These are phyloP conservation scores for Pimpla rufipes DNA, from an alignment of 2,888 invertebrate species.

Conservation along the genomic window DNA sequence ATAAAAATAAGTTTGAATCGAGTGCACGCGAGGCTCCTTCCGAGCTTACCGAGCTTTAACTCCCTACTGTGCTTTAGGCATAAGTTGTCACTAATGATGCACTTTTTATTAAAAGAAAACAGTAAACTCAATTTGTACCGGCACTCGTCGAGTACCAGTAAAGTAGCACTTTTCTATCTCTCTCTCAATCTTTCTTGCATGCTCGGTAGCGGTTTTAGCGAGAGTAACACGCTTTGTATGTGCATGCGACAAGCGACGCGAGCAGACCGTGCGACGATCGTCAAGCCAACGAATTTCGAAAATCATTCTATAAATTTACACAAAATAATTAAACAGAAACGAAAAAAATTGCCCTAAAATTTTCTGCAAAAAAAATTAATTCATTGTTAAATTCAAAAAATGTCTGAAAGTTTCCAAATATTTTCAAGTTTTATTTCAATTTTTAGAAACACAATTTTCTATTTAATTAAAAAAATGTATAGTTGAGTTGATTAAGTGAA, in stretches of 20 bases:
- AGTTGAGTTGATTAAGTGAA: not conserved
- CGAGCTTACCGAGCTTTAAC: conserved; percentile 59
- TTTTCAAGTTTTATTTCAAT: too few relatives aligned
- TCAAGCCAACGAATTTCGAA: conserved; percentile 55
- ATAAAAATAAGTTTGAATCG: conserved; percentile 39
- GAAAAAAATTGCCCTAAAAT: not conserved
- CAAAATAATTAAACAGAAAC: not conserved
- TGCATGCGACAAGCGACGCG: conserved; percentile 70
- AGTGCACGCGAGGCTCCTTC: conserved; percentile 64
- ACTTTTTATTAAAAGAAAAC: not conserved
- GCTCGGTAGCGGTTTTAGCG: conserved; percentile 64
- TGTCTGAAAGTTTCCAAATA: too few relatives aligned
- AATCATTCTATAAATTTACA: not conserved
- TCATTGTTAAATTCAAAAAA: too few relatives aligned
- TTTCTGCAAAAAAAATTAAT: too few relatives aligned
- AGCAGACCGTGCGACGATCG: conserved; percentile 67
- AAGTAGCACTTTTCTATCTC: conserved; percentile 52
- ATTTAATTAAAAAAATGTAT: too few relatives aligned
- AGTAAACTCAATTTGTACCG: conserved; percentile 45
- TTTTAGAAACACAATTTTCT: too few relatives aligned
- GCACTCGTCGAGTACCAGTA: conserved; percentile 60
- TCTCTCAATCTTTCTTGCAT: conserved; percentile 51
- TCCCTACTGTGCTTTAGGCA: conserved; percentile 58
- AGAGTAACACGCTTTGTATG: conserved; percentile 70
- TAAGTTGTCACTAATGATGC: conserved; percentile 17